Conservation (phyloP, 2,113 vertebrate genomes). For the Pseudorasbora parva region DNA sequence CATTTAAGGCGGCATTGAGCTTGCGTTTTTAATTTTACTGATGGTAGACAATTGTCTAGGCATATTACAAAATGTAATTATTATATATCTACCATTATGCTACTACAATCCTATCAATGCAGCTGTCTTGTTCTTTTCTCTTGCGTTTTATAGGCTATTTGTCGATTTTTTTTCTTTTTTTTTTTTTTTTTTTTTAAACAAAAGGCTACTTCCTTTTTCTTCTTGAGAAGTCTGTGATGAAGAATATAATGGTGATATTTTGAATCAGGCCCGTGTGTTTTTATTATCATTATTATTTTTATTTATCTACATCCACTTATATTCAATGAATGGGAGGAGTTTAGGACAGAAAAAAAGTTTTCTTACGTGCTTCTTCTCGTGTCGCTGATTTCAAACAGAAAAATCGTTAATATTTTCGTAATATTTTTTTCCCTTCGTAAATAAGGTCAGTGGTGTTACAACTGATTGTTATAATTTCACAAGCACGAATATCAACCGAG, state of each 20-base stretch:
- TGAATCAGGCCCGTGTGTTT: background rate
- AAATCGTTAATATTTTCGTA: background rate
- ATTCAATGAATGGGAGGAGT: background rate
- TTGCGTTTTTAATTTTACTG: background rate
- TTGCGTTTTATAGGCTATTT: background rate
- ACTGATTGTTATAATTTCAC: constrained; percentile 14
- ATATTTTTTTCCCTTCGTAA: background rate
- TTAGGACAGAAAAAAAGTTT: background rate
- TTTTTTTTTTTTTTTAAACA: no score
- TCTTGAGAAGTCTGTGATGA: background rate
- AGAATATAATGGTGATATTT: background rate
- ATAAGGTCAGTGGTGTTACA: background rate
- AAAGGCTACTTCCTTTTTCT: no score
- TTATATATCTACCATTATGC: background rate
- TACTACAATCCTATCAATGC: background rate
- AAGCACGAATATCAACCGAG: constrained; percentile 6
- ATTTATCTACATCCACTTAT: background rate
- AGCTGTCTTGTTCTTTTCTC: background rate
- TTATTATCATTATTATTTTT: no score
- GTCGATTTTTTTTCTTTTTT: no score
- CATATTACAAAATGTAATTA: background rate
- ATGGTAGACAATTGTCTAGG: background rate
- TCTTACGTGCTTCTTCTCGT: background rate
- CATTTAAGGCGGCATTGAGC: background rate
- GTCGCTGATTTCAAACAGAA: background rate